Evolutionary conservation across 1,140 invertebrate species (phyloP).

Genomic region (Lineus longissimus): DNA sequence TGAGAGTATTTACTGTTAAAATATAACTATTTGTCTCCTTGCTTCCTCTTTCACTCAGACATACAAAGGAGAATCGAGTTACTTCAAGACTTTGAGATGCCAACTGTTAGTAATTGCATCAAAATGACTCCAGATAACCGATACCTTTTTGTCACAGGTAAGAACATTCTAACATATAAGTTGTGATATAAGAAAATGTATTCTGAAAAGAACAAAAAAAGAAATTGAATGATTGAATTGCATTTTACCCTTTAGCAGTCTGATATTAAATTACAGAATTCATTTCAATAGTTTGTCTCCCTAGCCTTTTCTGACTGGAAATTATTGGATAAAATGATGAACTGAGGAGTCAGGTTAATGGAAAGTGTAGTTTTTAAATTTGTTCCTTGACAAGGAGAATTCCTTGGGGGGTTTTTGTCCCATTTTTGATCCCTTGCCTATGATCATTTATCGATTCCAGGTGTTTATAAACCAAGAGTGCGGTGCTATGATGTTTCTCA

Average conservation of each 20-base stretch:
- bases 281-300: neutral
- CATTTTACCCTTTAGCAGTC: neutral
- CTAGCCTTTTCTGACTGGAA: no score
- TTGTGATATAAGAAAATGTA: neutral
- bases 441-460: no score
- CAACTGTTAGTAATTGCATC: conserved; percentile 81
- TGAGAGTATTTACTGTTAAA: no score
- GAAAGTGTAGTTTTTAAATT: no score
- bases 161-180: conserved; percentile 10
- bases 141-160: conserved; percentile 79
- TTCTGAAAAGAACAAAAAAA: neutral
- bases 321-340: no score
- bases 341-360: no score
- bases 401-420: no score
- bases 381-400: no score
- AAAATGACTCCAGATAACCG: conserved; percentile 86
- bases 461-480: conserved; percentile 93
- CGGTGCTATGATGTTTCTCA: conserved; percentile 96
- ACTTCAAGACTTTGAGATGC: conserved; percentile 99
- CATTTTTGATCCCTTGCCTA: no score
- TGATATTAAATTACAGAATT: conserved; percentile 9
- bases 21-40: no score
- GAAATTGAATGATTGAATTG: neutral
- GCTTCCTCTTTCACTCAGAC: no score
- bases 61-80: conserved; percentile 86